Base-by-base conservation (phyloP, 1,140 invertebrate genomes). In the Bombus confusus region DNA sequence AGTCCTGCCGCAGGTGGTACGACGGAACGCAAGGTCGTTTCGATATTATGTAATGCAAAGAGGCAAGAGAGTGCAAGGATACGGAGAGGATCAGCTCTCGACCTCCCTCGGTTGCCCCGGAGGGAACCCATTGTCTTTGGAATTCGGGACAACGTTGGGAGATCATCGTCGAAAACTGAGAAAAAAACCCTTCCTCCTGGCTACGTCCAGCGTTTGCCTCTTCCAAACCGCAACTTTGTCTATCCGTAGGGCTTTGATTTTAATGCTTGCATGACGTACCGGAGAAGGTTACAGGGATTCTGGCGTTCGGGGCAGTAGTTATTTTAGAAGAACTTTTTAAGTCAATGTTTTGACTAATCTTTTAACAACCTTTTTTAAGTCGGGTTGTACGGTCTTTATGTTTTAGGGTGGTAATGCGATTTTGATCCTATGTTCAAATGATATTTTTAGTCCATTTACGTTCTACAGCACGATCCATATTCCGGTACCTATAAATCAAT, bases 21-120 rank as follows among this genome's bases (percentile, higher is more conserved):
- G 84, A 87, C 76, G 84, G 85, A 87, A 89, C 82, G 90, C 89
- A 91, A 91, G 89, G 89, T 88, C 80, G 89, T 89, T 88, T 88
- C 85, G 72, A 87, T 91, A 85, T 91, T 91, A 91, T 75, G 82
- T 87, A 91, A 91, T 85, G 80, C 79, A 80, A 57, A 72, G 68
- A 88, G 85, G 71, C 52, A 68, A 47, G 64, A 88, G 80, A 81
- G 73, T 73, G 80, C 75, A 83, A 76, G 72, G 82, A 80, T 81
- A 80, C 87, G 79, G 37, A 59, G 68, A 85, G 77, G 75, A 88
- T 89, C 52, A 34, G 66, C 72, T 73, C 72, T 66, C 82, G 83
- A 73, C 75, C 75, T 88, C 82, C 68, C 64, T 86, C 82, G 88
- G 73, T 81, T 57, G 79, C 69, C 31, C 75, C 78, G 79, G 41